Evolutionary conservation across 2,113 vertebrate species (phyloP), one percentile per base, ranked within the genome.

Genomic region (Pavo muticus): DNA sequence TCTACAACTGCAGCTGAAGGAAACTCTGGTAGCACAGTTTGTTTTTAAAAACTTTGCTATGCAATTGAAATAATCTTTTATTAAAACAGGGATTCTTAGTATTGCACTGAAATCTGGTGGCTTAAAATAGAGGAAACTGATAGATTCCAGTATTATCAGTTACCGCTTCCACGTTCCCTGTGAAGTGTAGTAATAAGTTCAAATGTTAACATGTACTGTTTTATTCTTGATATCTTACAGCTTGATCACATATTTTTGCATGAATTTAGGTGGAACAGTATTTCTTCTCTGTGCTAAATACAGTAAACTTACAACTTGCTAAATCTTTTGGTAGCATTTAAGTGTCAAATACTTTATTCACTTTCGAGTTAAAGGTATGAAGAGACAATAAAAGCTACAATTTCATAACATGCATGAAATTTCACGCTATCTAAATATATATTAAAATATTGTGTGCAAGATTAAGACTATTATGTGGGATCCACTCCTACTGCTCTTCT

Each of bases 181-280:
- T 42, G 27, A 63, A 63, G 42, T 5, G 11, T 64, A 39, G 11
- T 39, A 20, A 3, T 24, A 78, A 60, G 17, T 78, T 91, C 47
- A 65, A 73, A 72, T 61, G 13, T 76, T 44, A 48, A 8, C 29
- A 42, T 0, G 0, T 0, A 0, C 32, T 57, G 6, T 14, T 84
- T 42, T 71, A 20, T 44, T 78, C 80, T 74, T 52, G 1, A 20
- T 69, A 10, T 54, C 84, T 84, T 65, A 40, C 15, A 47, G 18
- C 20, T 61, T 0, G 3, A 1, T 60, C 29, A 2, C 9, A 12
- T 27, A 15, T 20, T 75, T 69, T 20, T 15, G 14, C 25, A 10
- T 64, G 16, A 78, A 39, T 78, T 69, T 89, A 47, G 23, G 15
- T 42, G 65, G 24, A 52, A 17, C 21, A 65, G 6, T 72, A n/a